phyloP scores from a whole-genome alignment of 1,140 invertebrate genomes.

The Nebria ingens region DNA sequence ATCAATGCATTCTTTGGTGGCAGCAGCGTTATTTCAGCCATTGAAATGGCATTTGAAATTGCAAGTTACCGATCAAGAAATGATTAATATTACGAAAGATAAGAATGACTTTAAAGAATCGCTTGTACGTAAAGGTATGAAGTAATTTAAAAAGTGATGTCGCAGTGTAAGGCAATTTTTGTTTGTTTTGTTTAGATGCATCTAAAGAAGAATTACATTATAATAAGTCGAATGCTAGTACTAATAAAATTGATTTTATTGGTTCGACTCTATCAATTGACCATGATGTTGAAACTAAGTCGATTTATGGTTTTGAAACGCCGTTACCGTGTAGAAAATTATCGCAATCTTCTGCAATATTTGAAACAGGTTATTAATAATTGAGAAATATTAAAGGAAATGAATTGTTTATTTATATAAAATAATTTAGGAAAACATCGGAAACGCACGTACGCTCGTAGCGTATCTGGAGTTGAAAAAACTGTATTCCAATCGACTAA shows the following conservation, averaged over 20 bases:
- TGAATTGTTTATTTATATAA: too few species aligned
- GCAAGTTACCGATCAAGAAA: slow-evolving; percentile 13
- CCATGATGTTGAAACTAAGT: slow-evolving; percentile 28
- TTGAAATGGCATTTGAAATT: slow-evolving; percentile 42
- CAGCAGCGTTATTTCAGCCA: slow-evolving; percentile 37
- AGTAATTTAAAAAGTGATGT: not conserved
- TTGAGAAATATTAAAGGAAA: too few species aligned
- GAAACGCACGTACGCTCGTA: not conserved
- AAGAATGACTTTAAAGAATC: not conserved
- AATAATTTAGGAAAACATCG: not conserved
- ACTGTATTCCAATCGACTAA: not conserved
- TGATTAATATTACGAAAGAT: slow-evolving; percentile 1
- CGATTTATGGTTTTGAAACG: slow-evolving; percentile 28
- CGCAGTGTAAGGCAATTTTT: not conserved
- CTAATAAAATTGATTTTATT: not conserved
- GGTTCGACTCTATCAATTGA: slow-evolving; percentile 20
- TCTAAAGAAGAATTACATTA: not conserved
- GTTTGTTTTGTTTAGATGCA: not conserved
- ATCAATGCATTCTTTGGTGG: slow-evolving; percentile 32
- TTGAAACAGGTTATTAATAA: not conserved
- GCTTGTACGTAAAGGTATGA: not conserved
- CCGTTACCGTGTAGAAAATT: slow-evolving; percentile 16
- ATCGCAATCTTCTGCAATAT: not conserved
- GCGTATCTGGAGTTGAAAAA: not conserved
- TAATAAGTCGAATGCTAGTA: not conserved